A percentile compares a stretch with the other conserved stretches of the same genome.
Conservation (phyloP, 2,113 vertebrate species). For the Lonchura striata region DNA sequence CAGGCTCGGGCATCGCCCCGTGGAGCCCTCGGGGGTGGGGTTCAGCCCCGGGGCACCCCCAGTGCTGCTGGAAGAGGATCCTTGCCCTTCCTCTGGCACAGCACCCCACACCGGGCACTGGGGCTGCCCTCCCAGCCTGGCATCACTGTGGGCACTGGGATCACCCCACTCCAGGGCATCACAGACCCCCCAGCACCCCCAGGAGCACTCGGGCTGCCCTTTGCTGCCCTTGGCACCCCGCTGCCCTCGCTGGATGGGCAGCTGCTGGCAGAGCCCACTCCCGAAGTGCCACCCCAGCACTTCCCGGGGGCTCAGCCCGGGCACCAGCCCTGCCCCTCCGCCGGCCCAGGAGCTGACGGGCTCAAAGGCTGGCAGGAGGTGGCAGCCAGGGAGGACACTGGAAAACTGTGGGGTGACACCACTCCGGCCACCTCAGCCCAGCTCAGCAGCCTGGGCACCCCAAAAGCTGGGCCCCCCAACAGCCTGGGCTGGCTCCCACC, state of each 20-base stretch:
- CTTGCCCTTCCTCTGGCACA: neutral
- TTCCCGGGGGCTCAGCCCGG: neutral
- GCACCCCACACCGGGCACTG: rapidly evolving
- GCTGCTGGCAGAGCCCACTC: rapidly evolving
- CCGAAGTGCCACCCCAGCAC: rapidly evolving
- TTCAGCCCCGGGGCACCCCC: no score
- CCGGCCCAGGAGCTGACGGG: rapidly evolving
- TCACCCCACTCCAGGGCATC: no score
- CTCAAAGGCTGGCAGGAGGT: no score
- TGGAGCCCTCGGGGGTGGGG: no score
- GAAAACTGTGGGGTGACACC: rapidly evolving
- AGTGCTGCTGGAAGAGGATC: no score
- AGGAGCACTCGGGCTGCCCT: rapidly evolving
- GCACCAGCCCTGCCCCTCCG: rapidly evolving
- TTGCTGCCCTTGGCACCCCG: rapidly evolving
- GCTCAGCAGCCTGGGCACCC: no score
- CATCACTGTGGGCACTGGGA: rapidly evolving
- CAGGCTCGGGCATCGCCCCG: no score
- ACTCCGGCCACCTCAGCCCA: neutral
- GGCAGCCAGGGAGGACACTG: no score
- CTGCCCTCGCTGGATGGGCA: neutral
- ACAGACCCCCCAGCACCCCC: neutral
- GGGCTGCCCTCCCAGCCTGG: rapidly evolving
- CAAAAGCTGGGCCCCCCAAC: rapidly evolving
- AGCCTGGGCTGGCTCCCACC: neutral